Evolutionary conservation across 35 echinoderm and acorn worm genomes (phyloP).

Genomic region (Lytechinus pictus): DNA sequence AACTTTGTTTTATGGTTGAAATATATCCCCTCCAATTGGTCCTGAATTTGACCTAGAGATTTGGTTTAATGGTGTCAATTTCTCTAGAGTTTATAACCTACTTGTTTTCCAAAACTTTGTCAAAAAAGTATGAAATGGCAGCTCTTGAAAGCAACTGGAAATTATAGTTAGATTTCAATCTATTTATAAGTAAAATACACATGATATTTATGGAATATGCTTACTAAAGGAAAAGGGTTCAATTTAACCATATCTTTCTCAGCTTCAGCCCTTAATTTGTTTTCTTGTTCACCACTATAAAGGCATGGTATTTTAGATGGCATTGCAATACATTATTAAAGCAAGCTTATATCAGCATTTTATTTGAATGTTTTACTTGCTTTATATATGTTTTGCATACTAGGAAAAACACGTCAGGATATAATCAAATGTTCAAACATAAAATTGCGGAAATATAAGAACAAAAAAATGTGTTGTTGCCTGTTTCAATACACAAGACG

Average conservation of each 20-base stretch:
- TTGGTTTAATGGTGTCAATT: background rate
- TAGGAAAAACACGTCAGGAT: background rate
- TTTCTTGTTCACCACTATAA: background rate
- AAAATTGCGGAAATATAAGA: background rate
- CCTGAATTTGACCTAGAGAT: background rate
- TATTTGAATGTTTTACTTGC: too few species aligned
- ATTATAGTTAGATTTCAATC: too few species aligned
- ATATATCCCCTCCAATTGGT: background rate
- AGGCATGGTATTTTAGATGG: too few species aligned
- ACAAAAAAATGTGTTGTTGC: background rate
- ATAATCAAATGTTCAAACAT: background rate
- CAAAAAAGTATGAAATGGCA: too few species aligned
- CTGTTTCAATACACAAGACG: constrained; percentile 8
- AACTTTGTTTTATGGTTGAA: constrained; percentile 19
- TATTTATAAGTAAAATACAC: too few species aligned
- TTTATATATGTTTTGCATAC: too few species aligned
- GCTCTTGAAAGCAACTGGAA: too few species aligned
- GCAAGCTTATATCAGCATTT: too few species aligned
- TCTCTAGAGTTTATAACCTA: background rate
- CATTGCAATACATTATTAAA: too few species aligned
- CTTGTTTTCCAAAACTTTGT: too few species aligned
- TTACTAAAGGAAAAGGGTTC: background rate
- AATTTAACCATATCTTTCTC: background rate
- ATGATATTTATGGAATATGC: background rate
- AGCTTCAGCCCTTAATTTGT: background rate